Conservation (phyloP, 35 echinoderm and acorn worm species). For the Heliocidaris erythrogramma region DNA sequence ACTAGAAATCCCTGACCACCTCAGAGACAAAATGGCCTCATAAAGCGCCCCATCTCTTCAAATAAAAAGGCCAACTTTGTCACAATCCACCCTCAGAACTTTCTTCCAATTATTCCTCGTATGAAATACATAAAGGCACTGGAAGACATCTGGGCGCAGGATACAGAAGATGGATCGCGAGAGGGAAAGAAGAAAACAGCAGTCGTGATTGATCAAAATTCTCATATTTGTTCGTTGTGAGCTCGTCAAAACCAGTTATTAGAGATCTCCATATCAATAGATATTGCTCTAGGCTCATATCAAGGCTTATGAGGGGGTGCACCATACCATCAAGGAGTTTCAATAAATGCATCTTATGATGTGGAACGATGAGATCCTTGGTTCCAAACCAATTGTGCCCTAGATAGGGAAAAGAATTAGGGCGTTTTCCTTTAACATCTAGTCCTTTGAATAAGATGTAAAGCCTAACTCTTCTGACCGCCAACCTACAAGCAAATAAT, state of each 20-base stretch:
- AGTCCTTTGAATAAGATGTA: not conserved
- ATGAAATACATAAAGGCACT: not conserved
- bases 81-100: not conserved
- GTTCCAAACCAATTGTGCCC: not conserved
- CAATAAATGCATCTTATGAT: not conserved
- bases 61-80: not conserved
- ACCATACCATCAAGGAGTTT: not conserved
- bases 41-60: not conserved
- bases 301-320: not conserved
- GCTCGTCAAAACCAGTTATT: not conserved
- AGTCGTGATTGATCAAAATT: slow-evolving; percentile 18
- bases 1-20: not conserved
- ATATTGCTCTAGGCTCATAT: not conserved
- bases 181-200: not conserved
- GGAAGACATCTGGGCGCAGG: not conserved
- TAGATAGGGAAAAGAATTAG: not conserved
- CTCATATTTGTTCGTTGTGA: slow-evolving; percentile 12
- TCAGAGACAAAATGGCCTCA: not conserved
- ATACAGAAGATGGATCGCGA: not conserved
- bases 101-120: not conserved
- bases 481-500: not conserved
- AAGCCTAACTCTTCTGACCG: not conserved
- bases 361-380: no score
- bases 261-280: slow-evolving; percentile 1
- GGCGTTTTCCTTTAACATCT: not conserved